A percentile compares a stretch with the other conserved stretches of the same genome.
Conservation (phyloP, 1,140 invertebrate genomes). For the Drosophila nannoptera region DNA sequence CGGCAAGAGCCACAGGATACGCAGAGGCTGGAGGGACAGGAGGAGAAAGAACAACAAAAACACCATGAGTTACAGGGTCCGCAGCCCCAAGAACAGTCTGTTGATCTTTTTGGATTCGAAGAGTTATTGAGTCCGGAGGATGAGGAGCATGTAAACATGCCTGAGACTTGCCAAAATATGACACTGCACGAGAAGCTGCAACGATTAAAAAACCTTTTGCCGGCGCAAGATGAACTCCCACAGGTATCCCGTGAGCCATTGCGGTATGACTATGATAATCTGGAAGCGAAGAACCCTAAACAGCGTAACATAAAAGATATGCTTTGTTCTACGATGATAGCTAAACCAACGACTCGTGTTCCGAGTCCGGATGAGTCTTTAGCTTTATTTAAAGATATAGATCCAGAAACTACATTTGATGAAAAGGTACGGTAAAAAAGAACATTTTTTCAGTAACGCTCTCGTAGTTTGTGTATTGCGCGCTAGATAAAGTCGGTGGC, state of each 20-base stretch:
- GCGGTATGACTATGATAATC: slow-evolving; percentile 25
- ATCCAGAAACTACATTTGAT: slow-evolving; percentile 63
- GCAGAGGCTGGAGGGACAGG: background rate
- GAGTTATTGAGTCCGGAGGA: slow-evolving; percentile 48
- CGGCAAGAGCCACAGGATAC: background rate
- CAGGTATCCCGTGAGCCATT: slow-evolving; percentile 13
- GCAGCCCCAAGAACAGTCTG: background rate
- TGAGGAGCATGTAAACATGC: too few species aligned
- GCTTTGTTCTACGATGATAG: slow-evolving; percentile 68
- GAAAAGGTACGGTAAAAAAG: slow-evolving; percentile 42
- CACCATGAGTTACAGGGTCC: background rate
- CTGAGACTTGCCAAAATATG: slow-evolving; percentile 10
- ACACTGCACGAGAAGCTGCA: slow-evolving; percentile 54
- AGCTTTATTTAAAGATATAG: slow-evolving; percentile 42
- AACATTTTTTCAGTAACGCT: background rate
- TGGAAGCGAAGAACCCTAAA: slow-evolving; percentile 10
- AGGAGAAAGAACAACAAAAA: background rate
- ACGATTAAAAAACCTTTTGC: slow-evolving; percentile 46
- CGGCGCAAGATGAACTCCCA: slow-evolving; percentile 38
- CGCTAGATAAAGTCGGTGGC: slow-evolving; percentile 3
- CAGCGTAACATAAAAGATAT: slow-evolving; percentile 62
- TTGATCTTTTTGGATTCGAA: slow-evolving; percentile 60
- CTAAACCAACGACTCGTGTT: background rate
- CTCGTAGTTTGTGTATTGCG: background rate
- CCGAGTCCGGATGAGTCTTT: slow-evolving; percentile 27